phyloP scores from a whole-genome alignment of 2,888 invertebrate genomes.

The Amaurobius ferox region DNA sequence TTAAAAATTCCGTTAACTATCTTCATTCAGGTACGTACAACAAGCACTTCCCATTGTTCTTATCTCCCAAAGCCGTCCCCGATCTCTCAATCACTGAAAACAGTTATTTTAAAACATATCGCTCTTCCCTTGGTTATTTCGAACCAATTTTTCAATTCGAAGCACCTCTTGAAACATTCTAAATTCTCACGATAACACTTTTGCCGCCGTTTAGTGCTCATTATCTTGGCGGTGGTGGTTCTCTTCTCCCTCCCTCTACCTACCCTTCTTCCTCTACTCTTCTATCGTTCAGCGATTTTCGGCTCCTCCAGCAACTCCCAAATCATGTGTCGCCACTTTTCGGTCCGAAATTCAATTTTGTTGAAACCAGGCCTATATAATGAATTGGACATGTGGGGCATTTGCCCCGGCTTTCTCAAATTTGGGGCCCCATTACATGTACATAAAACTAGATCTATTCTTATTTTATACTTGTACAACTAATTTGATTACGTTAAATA shows the following conservation, averaged over 20 bases:
- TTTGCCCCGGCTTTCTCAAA: too few relatives aligned
- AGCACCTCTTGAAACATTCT: background rate
- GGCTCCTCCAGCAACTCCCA: too few relatives aligned
- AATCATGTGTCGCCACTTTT: too few relatives aligned
- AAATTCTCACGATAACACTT: background rate
- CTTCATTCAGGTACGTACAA: background rate
- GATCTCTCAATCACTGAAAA: background rate
- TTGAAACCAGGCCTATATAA: too few relatives aligned
- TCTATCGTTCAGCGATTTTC: too few relatives aligned
- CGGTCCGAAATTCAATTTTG: too few relatives aligned
- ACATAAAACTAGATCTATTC: too few relatives aligned
- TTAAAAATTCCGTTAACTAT: background rate
- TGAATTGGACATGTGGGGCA: too few relatives aligned
- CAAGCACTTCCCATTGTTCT: background rate
- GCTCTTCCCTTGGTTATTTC: background rate
- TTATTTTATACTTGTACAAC: too few relatives aligned
- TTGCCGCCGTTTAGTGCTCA: too few relatives aligned
- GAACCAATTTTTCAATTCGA: constrained; percentile 1
- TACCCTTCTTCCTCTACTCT: background rate
- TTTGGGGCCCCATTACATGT: too few relatives aligned
- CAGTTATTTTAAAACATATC: background rate
- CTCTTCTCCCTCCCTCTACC: background rate
- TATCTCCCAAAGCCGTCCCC: background rate
- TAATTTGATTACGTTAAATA: too few relatives aligned
- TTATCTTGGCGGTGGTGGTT: background rate